Evolutionary conservation across 2,888 invertebrate genomes (phyloP).

Genomic region (Dicyrtomina minuta): DNA sequence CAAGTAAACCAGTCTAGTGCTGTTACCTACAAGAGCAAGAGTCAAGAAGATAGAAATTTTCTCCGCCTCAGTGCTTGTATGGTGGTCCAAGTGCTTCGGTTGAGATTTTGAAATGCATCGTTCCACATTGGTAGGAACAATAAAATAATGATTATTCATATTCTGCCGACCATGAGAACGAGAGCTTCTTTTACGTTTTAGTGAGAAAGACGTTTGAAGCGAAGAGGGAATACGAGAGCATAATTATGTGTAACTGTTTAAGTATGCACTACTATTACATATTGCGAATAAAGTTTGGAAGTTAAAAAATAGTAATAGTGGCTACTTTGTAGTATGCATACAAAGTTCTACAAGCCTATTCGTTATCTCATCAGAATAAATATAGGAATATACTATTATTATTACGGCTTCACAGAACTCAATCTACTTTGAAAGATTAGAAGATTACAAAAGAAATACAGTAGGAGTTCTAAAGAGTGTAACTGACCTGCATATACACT

Average conservation of each 20-base stretch:
- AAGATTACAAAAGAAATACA: no score
- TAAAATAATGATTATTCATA: conserved; percentile 4
- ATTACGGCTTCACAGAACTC: no score
- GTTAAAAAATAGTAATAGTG: no score
- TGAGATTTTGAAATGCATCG: background rate
- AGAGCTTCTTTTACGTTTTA: background rate
- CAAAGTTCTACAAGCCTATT: no score
- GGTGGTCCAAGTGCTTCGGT: no score
- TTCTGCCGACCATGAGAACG: background rate
- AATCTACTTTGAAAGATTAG: no score
- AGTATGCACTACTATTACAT: background rate
- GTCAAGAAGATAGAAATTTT: no score
- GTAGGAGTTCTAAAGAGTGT: background rate
- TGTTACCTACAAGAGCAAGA: background rate
- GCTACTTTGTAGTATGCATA: no score
- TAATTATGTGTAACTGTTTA: no score
- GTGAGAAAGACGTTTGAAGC: background rate
- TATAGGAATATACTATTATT: no score
- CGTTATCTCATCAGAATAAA: no score
- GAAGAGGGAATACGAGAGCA: background rate
- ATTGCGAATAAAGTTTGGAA: no score
- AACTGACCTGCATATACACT: conserved; percentile 16
- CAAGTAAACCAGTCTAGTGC: background rate
- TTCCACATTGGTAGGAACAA: conserved; percentile 14
- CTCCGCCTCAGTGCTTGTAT: background rate